Conservation (phyloP, 2,113 vertebrate genomes). For the Salvelinus alpinus region DNA sequence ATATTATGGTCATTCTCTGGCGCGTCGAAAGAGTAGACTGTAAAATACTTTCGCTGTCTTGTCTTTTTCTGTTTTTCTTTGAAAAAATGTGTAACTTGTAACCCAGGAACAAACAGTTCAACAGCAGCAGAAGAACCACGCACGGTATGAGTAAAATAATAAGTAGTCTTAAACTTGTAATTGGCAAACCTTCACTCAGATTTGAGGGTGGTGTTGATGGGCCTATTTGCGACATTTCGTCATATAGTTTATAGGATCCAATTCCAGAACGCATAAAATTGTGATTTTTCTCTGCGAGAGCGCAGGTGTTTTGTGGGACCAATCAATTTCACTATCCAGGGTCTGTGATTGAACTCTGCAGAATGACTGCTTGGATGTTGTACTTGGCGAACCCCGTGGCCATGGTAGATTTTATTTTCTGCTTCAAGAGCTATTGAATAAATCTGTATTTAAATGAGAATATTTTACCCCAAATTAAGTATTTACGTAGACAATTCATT, state of each 20-base stretch:
- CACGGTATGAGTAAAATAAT: slow-evolving; percentile 75
- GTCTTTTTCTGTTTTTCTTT: slow-evolving; percentile 35
- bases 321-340: slow-evolving; percentile 42
- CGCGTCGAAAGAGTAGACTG: slow-evolving; percentile 48
- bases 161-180: slow-evolving; percentile 67
- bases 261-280: slow-evolving; percentile 23
- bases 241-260: not conserved
- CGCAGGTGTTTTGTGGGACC: slow-evolving; percentile 47
- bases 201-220: slow-evolving; percentile 40
- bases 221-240: slow-evolving; percentile 71
- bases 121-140: slow-evolving; percentile 71
- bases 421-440: not conserved
- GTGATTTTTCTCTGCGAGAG: slow-evolving; percentile 11
- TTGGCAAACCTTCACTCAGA: slow-evolving; percentile 51
- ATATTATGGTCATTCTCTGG: slow-evolving; percentile 37
- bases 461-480: no score
- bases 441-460: no score
- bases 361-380: not conserved
- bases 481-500: no score
- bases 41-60: slow-evolving; percentile 45
- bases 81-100: slow-evolving; percentile 69
- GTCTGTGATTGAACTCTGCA: not conserved
- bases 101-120: slow-evolving; percentile 75
- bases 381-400: not conserved
- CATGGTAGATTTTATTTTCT: not conserved